phyloP scores from a whole-genome alignment of 2,797 vertebrate genomes.

The Sebastes matsubarae region DNA sequence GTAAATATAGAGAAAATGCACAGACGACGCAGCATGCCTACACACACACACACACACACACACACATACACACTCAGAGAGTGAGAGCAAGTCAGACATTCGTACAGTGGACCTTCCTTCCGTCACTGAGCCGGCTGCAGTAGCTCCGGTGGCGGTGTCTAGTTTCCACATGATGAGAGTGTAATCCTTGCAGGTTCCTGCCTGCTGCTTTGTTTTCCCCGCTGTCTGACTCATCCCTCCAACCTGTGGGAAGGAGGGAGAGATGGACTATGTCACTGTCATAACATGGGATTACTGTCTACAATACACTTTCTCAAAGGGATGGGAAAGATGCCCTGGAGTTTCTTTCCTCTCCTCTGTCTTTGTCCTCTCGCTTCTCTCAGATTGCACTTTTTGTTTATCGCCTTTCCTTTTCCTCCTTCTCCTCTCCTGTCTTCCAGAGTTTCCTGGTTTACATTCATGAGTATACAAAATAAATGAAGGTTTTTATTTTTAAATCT shows the following conservation, averaged over 20 bases:
- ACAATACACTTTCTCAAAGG: slow-evolving; percentile 62
- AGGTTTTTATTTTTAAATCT: background rate
- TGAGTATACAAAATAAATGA: background rate
- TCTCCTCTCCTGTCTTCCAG: background rate
- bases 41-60: background rate
- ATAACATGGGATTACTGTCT: slow-evolving; percentile 70
- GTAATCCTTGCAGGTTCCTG: slow-evolving; percentile 74
- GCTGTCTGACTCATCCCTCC: slow-evolving; percentile 71
- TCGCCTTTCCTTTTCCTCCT: slow-evolving; percentile 14
- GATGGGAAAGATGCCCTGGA: slow-evolving; percentile 53
- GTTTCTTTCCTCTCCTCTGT: slow-evolving; percentile 34
- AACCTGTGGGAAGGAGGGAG: slow-evolving; percentile 74
- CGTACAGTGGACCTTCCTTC: slow-evolving; percentile 23
- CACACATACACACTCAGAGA: background rate
- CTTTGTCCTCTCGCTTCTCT: slow-evolving; percentile 55
- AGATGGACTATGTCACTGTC: slow-evolving; percentile 65
- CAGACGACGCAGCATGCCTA: background rate
- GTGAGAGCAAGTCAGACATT: background rate
- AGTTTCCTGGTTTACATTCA: slow-evolving; percentile 12
- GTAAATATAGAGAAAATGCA: background rate
- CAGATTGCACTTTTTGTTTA: slow-evolving; percentile 49
- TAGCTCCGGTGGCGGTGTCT: slow-evolving; percentile 56
- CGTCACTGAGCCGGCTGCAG: slow-evolving; percentile 45
- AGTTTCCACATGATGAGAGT: slow-evolving; percentile 68
- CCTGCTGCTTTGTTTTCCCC: slow-evolving; percentile 72